These are phyloP conservation scores for Ceyx cyanopectus DNA, from an alignment of 2,113 vertebrate genomes.

Conservation along the genomic window DNA sequence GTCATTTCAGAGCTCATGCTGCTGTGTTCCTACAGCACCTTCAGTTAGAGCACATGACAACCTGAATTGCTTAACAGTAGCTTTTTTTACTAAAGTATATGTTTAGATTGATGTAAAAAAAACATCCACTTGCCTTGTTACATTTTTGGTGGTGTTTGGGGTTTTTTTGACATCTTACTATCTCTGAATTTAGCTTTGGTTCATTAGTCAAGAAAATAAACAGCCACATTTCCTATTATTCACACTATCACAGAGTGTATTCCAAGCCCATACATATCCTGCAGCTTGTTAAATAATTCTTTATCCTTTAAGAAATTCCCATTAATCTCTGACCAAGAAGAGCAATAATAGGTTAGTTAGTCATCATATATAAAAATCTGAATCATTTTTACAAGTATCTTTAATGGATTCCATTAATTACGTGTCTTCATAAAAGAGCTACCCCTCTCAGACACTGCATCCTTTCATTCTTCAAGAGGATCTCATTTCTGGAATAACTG, in stretches of 20 bases:
- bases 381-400: constrained; percentile 78
- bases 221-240: constrained; percentile 61
- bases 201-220: constrained; percentile 79
- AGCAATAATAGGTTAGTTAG: constrained; percentile 81
- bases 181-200: constrained; percentile 64
- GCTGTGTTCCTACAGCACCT: neutral
- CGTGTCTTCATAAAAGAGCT: constrained; percentile 61
- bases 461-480: constrained; percentile 69
- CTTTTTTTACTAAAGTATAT: constrained; percentile 48
- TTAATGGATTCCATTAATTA: constrained; percentile 78
- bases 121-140: constrained; percentile 48
- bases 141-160: neutral
- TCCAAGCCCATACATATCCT: constrained; percentile 72
- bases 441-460: constrained; percentile 48
- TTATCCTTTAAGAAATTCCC: constrained; percentile 80
- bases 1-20: neutral
- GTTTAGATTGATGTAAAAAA: constrained; percentile 47
- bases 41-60: constrained; percentile 45
- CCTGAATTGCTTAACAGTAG: constrained; percentile 54
- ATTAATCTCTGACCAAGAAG: constrained; percentile 80
- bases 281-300: constrained; percentile 78
- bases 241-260: constrained; percentile 54
- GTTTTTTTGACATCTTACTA: constrained; percentile 51
- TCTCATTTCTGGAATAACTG: constrained; percentile 68
- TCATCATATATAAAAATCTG: constrained; percentile 79